Base-by-base conservation (phyloP, 1,140 invertebrate species). In the Drosophila quadrilineata region DNA sequence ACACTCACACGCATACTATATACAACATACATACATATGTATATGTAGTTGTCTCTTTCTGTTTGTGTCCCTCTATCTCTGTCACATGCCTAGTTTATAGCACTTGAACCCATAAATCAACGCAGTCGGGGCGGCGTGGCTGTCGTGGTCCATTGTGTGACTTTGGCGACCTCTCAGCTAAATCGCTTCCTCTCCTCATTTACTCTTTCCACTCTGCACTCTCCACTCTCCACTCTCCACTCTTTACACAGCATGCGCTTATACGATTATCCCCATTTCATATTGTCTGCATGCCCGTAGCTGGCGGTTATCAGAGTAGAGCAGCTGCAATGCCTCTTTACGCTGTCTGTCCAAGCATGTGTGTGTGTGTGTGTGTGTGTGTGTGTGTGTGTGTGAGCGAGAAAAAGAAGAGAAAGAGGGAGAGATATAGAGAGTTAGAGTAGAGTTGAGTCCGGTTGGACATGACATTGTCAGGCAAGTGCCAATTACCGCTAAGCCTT, bases 31-130 rank as follows among this genome's bases (percentile, higher is more conserved):
- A 60, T 28, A 60, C 36, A 60, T 3, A 49, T n/a, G n/a, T n/a
- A n/a, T n/a, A n/a, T n/a, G n/a, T n/a, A n/a, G n/a, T n/a, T n/a
- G n/a, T n/a, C n/a, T n/a, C n/a, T n/a, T n/a, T n/a, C n/a, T n/a
- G n/a, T n/a, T n/a, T n/a, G n/a, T n/a, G n/a, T n/a, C 28, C 21
- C 22, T 3, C 26, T 19, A 10, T 8, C n/a, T 10, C 35, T 26
- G 6, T 5, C 24, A 59, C 57, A 24, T 8, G 8, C 12, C 17
- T 4, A 24, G 33, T 66, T 46, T 45, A 59, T 58, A 43, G 28
- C 33, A 54, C 36, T 71, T 52, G 49, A 67, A 67, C 56, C 50
- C 64, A 71, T 71, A 71, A 71, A 71, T 71, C 69, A 71, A 63
- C 57, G 64, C 64, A 57, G 21, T 48, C 22, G 35, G 40, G 21